These are phyloP conservation scores for Microhierax caerulescens DNA, from an alignment of 2,797 vertebrate genomes.

Conservation along the genomic window DNA sequence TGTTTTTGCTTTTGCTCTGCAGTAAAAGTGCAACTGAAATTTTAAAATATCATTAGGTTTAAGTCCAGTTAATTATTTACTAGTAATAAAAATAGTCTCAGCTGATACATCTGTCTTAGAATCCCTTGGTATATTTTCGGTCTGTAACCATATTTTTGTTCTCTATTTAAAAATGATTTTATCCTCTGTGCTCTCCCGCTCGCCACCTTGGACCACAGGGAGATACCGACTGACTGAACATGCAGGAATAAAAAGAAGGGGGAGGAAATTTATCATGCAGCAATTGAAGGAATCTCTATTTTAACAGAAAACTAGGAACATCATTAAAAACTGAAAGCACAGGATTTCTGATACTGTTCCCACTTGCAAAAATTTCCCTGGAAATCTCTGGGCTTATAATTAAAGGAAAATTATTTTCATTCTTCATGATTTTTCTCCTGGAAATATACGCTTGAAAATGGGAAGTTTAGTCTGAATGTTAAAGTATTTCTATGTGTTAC, in stretches of 20 bases:
- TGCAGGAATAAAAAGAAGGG: neutral
- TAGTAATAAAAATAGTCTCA: neutral
- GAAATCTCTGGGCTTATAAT: neutral
- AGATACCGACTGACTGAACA: neutral
- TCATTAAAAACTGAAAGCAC: neutral
- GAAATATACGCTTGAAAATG: neutral
- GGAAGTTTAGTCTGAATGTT: neutral
- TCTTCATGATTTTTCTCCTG: neutral
- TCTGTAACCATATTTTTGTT: neutral
- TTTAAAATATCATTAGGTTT: neutral
- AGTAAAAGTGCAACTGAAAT: neutral
- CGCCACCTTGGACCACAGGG: neutral
- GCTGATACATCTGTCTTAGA: neutral
- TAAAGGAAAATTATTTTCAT: neutral
- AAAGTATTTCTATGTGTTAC: neutral
- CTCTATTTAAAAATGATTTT: neutral
- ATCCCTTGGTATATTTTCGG: neutral
- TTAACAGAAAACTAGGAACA: neutral
- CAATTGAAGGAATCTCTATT: neutral
- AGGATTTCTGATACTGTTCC: neutral
- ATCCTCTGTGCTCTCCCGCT: neutral
- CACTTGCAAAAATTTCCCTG: neutral
- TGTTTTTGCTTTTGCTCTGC: neutral
- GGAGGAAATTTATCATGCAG: neutral
- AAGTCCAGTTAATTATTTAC: neutral